Conservation (phyloP, 1,140 invertebrate genomes). For the Gryon sp. region DNA sequence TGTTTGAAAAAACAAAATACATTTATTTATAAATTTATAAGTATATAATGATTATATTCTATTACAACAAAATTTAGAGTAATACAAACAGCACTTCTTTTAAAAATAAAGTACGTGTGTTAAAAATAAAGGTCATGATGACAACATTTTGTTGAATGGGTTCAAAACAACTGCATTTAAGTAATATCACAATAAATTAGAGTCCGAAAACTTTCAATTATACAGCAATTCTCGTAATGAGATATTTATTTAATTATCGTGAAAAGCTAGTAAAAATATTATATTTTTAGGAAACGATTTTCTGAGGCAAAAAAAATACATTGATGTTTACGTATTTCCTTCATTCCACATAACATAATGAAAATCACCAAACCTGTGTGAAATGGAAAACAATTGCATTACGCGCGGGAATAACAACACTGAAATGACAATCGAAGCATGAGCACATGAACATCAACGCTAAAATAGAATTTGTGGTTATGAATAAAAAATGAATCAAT, state of each 20-base stretch:
- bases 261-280: conserved; percentile 64
- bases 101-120: too few relatives aligned
- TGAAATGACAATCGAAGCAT: conserved; percentile 38
- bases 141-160: too few relatives aligned
- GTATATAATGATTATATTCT: too few relatives aligned
- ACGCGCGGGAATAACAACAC: conserved; percentile 32
- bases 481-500: conserved; percentile 9
- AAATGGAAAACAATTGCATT: conserved; percentile 31
- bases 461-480: conserved; percentile 33
- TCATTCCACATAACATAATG: conserved; percentile 40
- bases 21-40: too few relatives aligned
- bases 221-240: conserved; percentile 64
- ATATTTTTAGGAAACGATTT: conserved; percentile 41
- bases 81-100: too few relatives aligned
- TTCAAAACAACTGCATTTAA: too few relatives aligned
- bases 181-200: conserved; percentile 47
- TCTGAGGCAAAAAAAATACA: conserved; percentile 9
- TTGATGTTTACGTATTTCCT: conserved; percentile 43
- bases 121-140: too few relatives aligned
- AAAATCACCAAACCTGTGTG: conserved; percentile 31
- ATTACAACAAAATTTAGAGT: too few relatives aligned
- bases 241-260: conserved; percentile 72
- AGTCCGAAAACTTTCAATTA: conserved; percentile 45
- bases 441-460: conserved; percentile 27
- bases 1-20: too few relatives aligned